Base-by-base conservation (phyloP, 2,888 invertebrate species). In the Halocaridina rubra region DNA sequence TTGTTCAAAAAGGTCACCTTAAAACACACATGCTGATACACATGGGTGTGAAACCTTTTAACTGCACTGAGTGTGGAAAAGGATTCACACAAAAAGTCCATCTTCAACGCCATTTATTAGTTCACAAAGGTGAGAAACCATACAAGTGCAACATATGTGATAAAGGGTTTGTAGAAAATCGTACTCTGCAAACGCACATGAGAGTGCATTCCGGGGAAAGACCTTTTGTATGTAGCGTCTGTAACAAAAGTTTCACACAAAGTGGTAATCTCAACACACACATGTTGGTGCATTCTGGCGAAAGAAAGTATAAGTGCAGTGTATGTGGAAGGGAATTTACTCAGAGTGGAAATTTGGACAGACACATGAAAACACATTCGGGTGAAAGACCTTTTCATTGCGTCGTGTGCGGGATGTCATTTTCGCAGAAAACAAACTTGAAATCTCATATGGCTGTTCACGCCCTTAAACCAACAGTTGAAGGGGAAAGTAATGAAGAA, bases 241-340 rank as follows among this genome's bases (percentile, higher is more conserved):
- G 84, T 72, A 57, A 69, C 13, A 71, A 32, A 33, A n/a, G n/a
- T n/a, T 80, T 84, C 61, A 32, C 30, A 32, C 19, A 10, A 13
- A 59, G 32, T 22, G 72, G 22, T 13, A 61, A 61, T 59, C 33
- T 78, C 24, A 19, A 32, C 29, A 77, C 13, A 5, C 79, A 84
- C 71, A 19, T 71, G 59, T 19, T 53, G 13, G 69, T 32, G 22
- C 84, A 84, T 57, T 30, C 72, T 1, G 29, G n/a, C 22, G 72
- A 84, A 29, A 69, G 78, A 46, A n/a, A 13, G 3, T 72, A 72
- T 16, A 59, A 27, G 16, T 80, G 84, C 32, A 33, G 57, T 19
- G 29, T 71, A 29, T 80, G 84, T 64, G 29, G 13, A n/a, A 77
- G 75, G 39, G 22, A 59, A 64, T 81, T 81, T 59, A 27, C 33